Base-by-base conservation (phyloP, 2,888 invertebrate genomes). In the Anagyrus pseudococci region DNA sequence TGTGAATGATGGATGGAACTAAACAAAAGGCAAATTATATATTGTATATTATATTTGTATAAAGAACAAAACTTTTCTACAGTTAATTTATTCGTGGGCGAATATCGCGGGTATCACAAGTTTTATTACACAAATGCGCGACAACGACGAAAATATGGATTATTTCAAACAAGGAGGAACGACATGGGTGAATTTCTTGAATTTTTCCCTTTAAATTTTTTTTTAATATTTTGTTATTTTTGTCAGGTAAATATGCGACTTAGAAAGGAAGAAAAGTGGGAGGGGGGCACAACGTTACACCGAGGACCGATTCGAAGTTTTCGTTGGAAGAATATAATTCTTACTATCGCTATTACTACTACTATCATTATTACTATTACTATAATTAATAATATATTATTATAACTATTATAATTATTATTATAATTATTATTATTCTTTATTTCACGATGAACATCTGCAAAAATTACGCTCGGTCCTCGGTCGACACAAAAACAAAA, bases 31-130 rank as follows among this genome's bases (percentile, higher is more conserved):
- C 71, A 60, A 72, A 72, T 74, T 77, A 75, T 77, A 78, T 78
- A 80, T 79, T 80, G 80, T 80, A 80, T 79, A 80, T 79, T 80
- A 78, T 73, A 76, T 80, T 79, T 80, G 80, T 80, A 80, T 80
- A 80, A 80, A 80, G 79, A 73, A 75, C 70, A 75, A 63, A 75
- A 73, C 74, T 78, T 79, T 79, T 79, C 75, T 79, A 79, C 79
- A 75, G 73, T 80, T 79, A 78, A 79, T 79, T 79, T 79, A 79
- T 79, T 79, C 77, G 78, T 75, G 77, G 75, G 76, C 75, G 77
- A 75, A 76, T 37, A 48, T 75, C 74, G 77, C 76, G 74, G 75
- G 73, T 72, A 73, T 69, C 40, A 56, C 46, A 20, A 22, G 15
- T 29, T 47, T 40, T 44, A 40, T 26, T 40, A 41, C 17, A 57